phyloP scores from a whole-genome alignment of 2,888 invertebrate species.

The Nemoura dubitans region DNA sequence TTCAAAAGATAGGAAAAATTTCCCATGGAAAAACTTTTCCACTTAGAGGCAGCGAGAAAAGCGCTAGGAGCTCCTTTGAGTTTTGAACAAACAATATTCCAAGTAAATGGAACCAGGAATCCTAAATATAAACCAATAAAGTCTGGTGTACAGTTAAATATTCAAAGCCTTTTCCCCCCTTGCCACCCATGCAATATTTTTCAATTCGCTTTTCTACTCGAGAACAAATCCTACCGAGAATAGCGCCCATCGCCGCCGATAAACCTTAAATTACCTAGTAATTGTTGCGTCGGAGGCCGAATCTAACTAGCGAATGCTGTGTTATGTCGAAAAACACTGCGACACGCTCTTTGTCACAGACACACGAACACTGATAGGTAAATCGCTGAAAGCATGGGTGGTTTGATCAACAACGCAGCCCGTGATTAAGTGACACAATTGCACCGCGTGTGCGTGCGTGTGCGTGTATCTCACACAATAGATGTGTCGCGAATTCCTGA shows the following conservation, averaged over 20 bases:
- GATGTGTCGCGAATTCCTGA: background rate
- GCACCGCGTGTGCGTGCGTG: no score
- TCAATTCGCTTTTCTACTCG: no score
- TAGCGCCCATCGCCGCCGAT: background rate
- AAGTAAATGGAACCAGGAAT: background rate
- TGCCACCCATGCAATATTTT: background rate
- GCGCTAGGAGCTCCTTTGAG: background rate
- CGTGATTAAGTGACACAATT: no score
- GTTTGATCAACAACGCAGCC: no score
- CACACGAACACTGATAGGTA: no score
- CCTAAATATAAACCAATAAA: conserved; percentile 12
- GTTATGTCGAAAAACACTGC: no score
- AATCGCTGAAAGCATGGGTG: no score
- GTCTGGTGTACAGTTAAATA: background rate
- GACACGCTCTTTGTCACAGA: no score
- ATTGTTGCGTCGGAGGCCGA: background rate
- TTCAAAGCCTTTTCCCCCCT: background rate
- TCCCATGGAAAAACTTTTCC: background rate
- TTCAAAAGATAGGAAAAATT: conserved; percentile 7
- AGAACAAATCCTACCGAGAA: background rate
- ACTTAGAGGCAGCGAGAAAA: conserved; percentile 7
- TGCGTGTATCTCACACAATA: background rate
- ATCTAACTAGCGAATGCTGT: no score
- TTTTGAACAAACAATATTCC: conserved; percentile 12
- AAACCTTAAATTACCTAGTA: background rate